Conservation (phyloP, 2,797 vertebrate genomes). For the Diplodus sargus region DNA sequence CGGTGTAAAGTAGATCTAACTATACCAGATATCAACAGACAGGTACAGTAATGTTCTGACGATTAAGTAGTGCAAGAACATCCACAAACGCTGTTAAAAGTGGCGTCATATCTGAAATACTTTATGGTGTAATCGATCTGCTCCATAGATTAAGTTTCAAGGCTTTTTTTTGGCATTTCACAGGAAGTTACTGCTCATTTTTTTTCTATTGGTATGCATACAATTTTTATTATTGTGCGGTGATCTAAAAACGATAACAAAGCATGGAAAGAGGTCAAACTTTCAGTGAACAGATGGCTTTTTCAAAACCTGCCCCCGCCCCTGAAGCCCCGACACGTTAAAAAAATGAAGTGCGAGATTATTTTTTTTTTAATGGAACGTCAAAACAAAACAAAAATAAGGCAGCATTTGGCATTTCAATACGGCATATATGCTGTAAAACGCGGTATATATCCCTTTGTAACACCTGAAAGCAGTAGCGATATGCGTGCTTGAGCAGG, state of each 20-base stretch:
- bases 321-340: background rate
- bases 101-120: conserved; percentile 77
- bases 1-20: conserved; percentile 66
- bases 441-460: conserved; percentile 76
- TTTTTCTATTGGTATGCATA: conserved; percentile 69
- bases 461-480: conserved; percentile 81
- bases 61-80: conserved; percentile 77
- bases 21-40: conserved; percentile 67
- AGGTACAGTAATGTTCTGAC: conserved; percentile 71
- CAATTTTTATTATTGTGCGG: conserved; percentile 63
- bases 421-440: conserved; percentile 78
- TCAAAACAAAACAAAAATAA: conserved; percentile 78
- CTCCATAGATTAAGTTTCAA: conserved; percentile 64
- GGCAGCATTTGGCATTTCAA: conserved; percentile 87
- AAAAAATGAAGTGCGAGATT: conserved; percentile 58
- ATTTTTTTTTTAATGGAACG: conserved; percentile 29
- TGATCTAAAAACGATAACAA: conserved; percentile 65
- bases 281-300: conserved; percentile 68
- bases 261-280: conserved; percentile 41
- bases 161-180: conserved; percentile 73
- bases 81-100: conserved; percentile 76
- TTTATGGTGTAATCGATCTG: conserved; percentile 72
- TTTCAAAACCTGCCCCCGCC: conserved; percentile 39
- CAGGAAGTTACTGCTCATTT: conserved; percentile 59
- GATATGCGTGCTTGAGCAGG: conserved; percentile 70